Evolutionary conservation across 35 echinoderm and acorn worm species (phyloP), one percentile per base, ranked within the genome.

Genomic region (Ophioderma brevispina): DNA sequence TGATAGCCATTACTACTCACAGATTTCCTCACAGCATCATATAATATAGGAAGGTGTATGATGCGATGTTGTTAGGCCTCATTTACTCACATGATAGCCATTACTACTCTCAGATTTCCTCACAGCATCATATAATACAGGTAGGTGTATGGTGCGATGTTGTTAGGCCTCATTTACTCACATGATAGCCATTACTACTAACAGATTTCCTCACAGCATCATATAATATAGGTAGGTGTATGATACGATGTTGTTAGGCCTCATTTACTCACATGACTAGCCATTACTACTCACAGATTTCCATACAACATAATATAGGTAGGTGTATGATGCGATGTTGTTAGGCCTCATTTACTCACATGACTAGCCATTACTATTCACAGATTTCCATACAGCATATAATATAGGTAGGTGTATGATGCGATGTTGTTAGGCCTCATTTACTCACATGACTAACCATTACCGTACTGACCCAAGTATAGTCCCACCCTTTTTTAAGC

Each of bases 301-400:
- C 32, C 10, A 1, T 8, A 40, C 43, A 30, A 33, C 30, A 19
- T 23, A 41, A n/a, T 43, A 43, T 81, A 37, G 23, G n/a, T 31
- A 31, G n/a, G n/a, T 28, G 28, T 78, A 78, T 31, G 76, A 52
- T 52, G 46, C 46, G 96, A 95, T 28, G 78, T 75, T 30, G 88
- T 98, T 32, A 99, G 95, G 76, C 97, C 97, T 8, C 90, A 99
- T 76, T 93, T 99, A 94, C 84, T 81, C 11, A 99, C 46, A 21
- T 8, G 21, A 52, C n/a, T n/a, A 89, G 32, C 97, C 97, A 43
- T 55, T 98, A 0, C 82, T 95, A 0, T 90, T 98, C 0, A 98
- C 90, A 6, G 96, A 98, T 52, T 98, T 98, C 84, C 85, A 95
- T n/a, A 98, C 96, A 25, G 84, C 87, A 1, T 98, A 98, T 55